Evolutionary conservation across 2,888 invertebrate species (phyloP).

Genomic region (Philhelius pedissequus): DNA sequence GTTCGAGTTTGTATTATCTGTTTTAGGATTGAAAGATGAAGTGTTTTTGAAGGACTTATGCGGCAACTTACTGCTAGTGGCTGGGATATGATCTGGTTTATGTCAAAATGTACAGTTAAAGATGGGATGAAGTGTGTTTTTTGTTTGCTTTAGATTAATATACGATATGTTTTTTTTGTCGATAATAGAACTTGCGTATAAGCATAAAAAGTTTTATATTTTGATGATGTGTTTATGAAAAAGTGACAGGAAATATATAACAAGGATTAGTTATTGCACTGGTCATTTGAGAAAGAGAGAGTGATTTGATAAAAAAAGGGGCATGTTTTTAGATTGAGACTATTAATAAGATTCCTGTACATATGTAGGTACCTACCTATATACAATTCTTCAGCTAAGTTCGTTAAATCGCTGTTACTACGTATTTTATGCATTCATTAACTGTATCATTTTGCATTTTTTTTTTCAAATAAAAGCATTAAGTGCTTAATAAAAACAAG

Average conservation of each 20-base stretch:
- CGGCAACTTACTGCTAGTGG: conserved; percentile 22
- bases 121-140: neutral
- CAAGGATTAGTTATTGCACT: conserved; percentile 4
- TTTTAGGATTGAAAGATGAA: conserved; percentile 17
- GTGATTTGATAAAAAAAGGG: neutral
- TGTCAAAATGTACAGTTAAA: conserved; percentile 22
- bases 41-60: conserved; percentile 23
- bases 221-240: conserved; percentile 20
- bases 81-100: conserved; percentile 26
- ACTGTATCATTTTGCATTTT: no score
- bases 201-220: conserved; percentile 8
- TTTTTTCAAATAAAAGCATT: no score
- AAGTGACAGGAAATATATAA: conserved; percentile 21
- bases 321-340: neutral
- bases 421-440: no score
- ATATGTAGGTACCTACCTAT: neutral
- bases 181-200: neutral
- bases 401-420: no score
- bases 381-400: no score
- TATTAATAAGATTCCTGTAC: neutral
- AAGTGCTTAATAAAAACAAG: no score
- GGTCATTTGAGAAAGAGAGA: neutral
- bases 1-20: conserved; percentile 1
- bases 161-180: neutral
- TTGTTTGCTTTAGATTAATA: conserved; percentile 5